These are phyloP conservation scores for Corella eumyota DNA, from an alignment of 23 tunicate genomes.

Conservation along the genomic window DNA sequence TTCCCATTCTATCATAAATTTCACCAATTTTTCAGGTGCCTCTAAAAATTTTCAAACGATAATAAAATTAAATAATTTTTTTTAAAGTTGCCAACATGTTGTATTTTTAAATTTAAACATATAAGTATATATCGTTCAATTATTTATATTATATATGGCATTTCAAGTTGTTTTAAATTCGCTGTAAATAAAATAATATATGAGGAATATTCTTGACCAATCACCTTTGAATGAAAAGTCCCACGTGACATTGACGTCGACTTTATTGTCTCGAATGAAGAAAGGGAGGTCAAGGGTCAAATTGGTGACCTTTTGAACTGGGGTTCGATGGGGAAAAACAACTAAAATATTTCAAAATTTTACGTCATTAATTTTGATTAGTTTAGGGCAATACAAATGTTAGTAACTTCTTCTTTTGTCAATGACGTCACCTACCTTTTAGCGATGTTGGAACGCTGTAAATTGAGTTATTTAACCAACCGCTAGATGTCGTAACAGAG, in stretches of 20 bases:
- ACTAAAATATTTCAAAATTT: no score
- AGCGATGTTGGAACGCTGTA: constrained; percentile 13
- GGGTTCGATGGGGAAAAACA: constrained; percentile 19
- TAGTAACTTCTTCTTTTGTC: no score
- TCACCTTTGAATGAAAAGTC: constrained; percentile 43
- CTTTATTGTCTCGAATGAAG: constrained; percentile 3
- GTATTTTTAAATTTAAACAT: no score
- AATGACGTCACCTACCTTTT: no score
- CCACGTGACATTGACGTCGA: constrained; percentile 41
- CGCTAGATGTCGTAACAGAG: constrained; percentile 33
- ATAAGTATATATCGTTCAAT: no score
- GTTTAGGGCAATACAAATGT: no score
- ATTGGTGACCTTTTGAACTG: constrained; percentile 15
- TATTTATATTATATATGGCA: no score
- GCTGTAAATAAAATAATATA: no score
- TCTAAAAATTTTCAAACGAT: constrained; percentile 8
- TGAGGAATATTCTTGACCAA: no score
- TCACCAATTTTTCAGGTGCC: constrained; percentile 34
- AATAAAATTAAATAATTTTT: not conserved
- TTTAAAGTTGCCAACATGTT: not conserved
- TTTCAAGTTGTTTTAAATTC: no score
- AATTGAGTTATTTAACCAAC: constrained; percentile 30
- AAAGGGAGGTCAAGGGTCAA: constrained; percentile 28
- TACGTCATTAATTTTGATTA: not conserved
- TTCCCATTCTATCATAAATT: constrained; percentile 19